These are phyloP conservation scores for Chaetophractus vellerosus DNA, from an alignment of 2,797 vertebrate genomes.

Conservation along the genomic window DNA sequence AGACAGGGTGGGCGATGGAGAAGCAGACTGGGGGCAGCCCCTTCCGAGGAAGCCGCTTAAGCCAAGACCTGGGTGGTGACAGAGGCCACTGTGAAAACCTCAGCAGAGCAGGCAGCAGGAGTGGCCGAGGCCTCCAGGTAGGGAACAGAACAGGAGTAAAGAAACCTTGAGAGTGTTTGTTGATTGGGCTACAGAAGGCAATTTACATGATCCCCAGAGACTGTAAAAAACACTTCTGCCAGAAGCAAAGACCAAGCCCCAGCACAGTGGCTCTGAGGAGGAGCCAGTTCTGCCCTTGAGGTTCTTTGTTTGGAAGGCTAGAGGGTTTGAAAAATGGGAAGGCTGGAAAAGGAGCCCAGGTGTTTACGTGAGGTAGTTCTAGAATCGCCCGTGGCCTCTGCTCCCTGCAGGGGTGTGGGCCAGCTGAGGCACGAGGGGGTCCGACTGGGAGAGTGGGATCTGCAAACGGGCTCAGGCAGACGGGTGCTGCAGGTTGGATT, in stretches of 20 bases:
- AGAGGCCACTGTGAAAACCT: not conserved
- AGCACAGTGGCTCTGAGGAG: not conserved
- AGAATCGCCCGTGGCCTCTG: not conserved
- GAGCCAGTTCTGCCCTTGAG: not conserved
- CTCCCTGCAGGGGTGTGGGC: not conserved
- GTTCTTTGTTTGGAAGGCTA: slow-evolving; percentile 11
- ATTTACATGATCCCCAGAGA: not conserved
- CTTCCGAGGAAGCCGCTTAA: not conserved
- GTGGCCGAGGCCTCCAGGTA: not conserved
- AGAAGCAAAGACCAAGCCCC: not conserved
- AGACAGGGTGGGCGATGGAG: not conserved
- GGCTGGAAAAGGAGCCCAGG: not conserved
- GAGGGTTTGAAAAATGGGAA: not conserved
- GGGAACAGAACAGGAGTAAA: slow-evolving; percentile 7
- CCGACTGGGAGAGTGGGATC: not conserved
- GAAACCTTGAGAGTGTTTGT: not conserved
- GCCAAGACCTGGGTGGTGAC: not conserved
- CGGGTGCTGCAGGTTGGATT: not conserved
- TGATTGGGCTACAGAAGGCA: not conserved
- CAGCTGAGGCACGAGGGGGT: not conserved
- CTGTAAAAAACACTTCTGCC: not conserved
- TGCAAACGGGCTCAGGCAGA: not conserved
- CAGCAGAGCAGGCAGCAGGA: not conserved
- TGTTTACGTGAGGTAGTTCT: not conserved
- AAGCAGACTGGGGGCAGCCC: not conserved